phyloP scores from a whole-genome alignment of 92 coral and sea anemone genomes.

The Palythoa caribaeorum region DNA sequence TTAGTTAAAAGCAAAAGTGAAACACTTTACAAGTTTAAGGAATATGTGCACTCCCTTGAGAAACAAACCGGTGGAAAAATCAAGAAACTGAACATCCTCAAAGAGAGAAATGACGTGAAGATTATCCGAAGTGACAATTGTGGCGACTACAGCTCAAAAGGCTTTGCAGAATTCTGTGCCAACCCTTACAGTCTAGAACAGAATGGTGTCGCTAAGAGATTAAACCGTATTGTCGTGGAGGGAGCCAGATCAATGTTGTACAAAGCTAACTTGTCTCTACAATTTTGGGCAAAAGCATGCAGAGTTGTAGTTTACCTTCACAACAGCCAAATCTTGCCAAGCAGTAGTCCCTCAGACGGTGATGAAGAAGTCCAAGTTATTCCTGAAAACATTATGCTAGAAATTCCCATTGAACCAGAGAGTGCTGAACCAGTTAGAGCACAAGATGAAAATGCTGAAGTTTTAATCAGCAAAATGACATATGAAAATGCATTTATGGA shows the following conservation, averaged over 20 bases:
- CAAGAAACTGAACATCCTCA: slow-evolving; percentile 23
- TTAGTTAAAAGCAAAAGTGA: slow-evolving; percentile 73
- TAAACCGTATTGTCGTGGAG: slow-evolving; percentile 70
- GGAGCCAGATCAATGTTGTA: slow-evolving; percentile 75
- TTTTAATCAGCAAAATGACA: slow-evolving; percentile 48
- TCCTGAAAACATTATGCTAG: slow-evolving; percentile 9
- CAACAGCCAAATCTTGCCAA: slow-evolving; percentile 43
- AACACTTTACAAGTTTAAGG: slow-evolving; percentile 63
- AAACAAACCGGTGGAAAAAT: slow-evolving; percentile 9
- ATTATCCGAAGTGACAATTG: slow-evolving; percentile 15
- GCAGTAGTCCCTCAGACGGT: slow-evolving; percentile 40
- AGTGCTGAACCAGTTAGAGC: slow-evolving; percentile 64
- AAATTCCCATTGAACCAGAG: slow-evolving; percentile 18
- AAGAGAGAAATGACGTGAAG: slow-evolving; percentile 41
- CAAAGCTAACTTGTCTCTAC: slow-evolving; percentile 63
- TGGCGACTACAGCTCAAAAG: slow-evolving; percentile 39
- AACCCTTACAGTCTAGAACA: slow-evolving; percentile 76
- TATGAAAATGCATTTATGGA: slow-evolving; percentile 65
- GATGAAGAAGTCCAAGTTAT: slow-evolving; percentile 47
- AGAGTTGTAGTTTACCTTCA: slow-evolving; percentile 72
- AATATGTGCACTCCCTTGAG: slow-evolving; percentile 58
- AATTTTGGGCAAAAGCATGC: slow-evolving; percentile 78
- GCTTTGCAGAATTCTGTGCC: slow-evolving; percentile 58
- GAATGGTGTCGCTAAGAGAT: slow-evolving; percentile 66
- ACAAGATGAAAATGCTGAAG: slow-evolving; percentile 51